Evolutionary conservation across 2,113 vertebrate genomes (phyloP), one percentile per base, ranked within the genome.

Genomic region (Neogobius melanostomus): DNA sequence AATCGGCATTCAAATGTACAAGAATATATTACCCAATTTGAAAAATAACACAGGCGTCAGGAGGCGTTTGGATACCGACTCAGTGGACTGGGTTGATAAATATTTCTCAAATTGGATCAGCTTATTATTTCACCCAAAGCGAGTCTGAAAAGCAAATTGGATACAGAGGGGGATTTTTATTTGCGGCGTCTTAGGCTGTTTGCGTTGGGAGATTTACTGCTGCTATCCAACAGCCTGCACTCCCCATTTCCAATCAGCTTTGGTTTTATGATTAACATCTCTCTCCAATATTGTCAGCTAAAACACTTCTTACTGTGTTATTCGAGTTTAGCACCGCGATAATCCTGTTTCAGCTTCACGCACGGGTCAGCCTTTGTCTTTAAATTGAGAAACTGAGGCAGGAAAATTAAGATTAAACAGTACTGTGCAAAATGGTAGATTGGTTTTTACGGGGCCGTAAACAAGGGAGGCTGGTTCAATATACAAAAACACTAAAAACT

Each of bases 51-150:
- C 80, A 60, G 63, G 79, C 85, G 77, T 88, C 76, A 79, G 80
- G 81, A 89, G 70, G 67, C 78, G 64, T 83, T 88, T 85, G 85
- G 83, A 87, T 85, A 83, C 77, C 48, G 77, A 86, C 77, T 78
- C 82, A 76, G 82, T 74, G 69, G 80, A 83, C 86, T 83, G 81
- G 65, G 80, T 86, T 88, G 88, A 91, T 89, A 91, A 89, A 91
- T 91, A 89, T 90, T 90, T 61, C 88, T 78, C 75, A 91, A 90
- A 92, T 91, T 89, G 86, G 83, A 91, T 89, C 81, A 83, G 79
- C 85, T 91, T 91, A 89, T 90, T 92, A 89, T 89, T 87, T 91
- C 76, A 87, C 84, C 81, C 85, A 89, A 79, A 90, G 88, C 79
- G 74, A 88, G 75, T 85, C 74, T 83, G 82, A 80, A 79, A 80